Evolutionary conservation across 53 echinoderm and acorn worm genomes (phyloP), one percentile per base, ranked within the genome.

Genomic region (Holothuria leucospilota): DNA sequence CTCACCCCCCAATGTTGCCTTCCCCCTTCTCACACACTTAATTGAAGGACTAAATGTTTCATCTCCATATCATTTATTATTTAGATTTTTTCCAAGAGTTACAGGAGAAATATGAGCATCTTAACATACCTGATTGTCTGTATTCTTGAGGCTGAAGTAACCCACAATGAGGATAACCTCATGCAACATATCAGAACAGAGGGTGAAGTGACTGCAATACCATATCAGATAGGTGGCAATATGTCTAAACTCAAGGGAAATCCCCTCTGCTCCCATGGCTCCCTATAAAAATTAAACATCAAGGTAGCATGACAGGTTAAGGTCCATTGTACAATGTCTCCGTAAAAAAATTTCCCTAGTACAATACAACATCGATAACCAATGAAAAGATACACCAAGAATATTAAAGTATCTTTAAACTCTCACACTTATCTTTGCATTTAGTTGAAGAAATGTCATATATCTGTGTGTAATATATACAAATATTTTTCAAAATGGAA

Each of bases 211-310:
- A 82, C 93, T 94, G 61, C 95, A 92, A 83, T 98, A 93, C 98
- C 98, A 98, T 41, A 98, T 95, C 62, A 98, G 87, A 84, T 98
- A 98, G 39, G 98, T 93, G n/a, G 98, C 95, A 23, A 98, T 98
- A 88, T 98, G 98, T 61, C 98, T 82, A 62, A 98, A 98, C 87
- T 98, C 98, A 60, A 98, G 85, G 0, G 98, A 98, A 66, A 95
- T 98, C 9, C 98, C 98, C 77, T 98, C 98, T 39, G 93, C 92
- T 64, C 98, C 98, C 51, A 98, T 88, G 23, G 94, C 95, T 89
- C 93, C 93, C 97, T 98, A 89, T 21, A 18, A 72, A 51, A 64
- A 78, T 51, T 40, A 85, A 82, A 51, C 68, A 67, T 67, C 34
- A 27, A n/a, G 56, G 18, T 18, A 10, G 18, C 18, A 56, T 56